These are phyloP conservation scores for Caenorhabditis angaria DNA, from an alignment of 2,888 invertebrate genomes.

Conservation along the genomic window DNA sequence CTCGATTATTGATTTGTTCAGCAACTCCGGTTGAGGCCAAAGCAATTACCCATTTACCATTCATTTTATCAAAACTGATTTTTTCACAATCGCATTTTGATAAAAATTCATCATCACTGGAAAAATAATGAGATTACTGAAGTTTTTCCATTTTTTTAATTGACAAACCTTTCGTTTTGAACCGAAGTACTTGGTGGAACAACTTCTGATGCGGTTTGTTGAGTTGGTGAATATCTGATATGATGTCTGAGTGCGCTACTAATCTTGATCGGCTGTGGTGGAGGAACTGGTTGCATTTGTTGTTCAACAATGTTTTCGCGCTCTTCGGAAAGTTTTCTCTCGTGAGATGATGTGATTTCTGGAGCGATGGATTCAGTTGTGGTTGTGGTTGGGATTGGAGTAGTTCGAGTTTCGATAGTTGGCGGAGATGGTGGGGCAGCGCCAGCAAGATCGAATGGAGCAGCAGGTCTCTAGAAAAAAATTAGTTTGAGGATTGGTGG, in stretches of 20 bases:
- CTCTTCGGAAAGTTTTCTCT: conserved; percentile 29
- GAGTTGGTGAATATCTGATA: conserved; percentile 38
- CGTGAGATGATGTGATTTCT: conserved; percentile 30
- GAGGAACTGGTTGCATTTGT: conserved; percentile 32
- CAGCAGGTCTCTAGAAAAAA: conserved; percentile 22
- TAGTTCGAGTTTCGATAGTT: not conserved
- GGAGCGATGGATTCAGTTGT: conserved; percentile 11
- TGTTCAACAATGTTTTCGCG: conserved; percentile 35
- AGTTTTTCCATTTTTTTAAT: not conserved
- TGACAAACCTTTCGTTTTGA: conserved; percentile 29
- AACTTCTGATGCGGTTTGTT: conserved; percentile 22
- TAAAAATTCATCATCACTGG: conserved; percentile 39
- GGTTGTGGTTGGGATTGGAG: conserved; percentile 6
- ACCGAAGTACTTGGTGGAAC: conserved; percentile 40
- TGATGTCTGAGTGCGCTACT: conserved; percentile 36
- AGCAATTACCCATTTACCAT: conserved; percentile 47
- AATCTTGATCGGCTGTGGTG: conserved; percentile 32
- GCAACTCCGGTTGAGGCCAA: conserved; percentile 40
- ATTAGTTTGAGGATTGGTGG: not conserved
- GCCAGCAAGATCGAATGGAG: conserved; percentile 5
- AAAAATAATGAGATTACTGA: not conserved
- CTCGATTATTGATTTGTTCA: not conserved
- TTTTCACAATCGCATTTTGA: conserved; percentile 38
- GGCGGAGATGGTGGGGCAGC: conserved; percentile 27
- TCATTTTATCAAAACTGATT: conserved; percentile 33